Conservation (phyloP, 2,888 invertebrate species). For the Cantharis flavilabris region DNA sequence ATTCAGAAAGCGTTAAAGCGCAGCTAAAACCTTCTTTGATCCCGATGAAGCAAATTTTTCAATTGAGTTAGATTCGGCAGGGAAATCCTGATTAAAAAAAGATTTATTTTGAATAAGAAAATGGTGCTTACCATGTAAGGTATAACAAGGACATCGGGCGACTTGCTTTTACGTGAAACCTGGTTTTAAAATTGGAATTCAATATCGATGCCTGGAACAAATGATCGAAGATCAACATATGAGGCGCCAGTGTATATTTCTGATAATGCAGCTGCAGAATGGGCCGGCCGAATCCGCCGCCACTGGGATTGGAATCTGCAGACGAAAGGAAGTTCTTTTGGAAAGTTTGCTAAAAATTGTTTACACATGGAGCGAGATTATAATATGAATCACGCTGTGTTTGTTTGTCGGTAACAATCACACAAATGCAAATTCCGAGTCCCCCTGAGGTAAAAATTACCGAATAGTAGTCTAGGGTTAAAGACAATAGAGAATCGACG, state of each 20-base stretch:
- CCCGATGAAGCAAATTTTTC: not conserved
- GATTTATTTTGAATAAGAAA: too few relatives aligned
- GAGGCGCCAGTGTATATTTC: not conserved
- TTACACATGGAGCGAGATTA: not conserved
- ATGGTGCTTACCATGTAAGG: too few relatives aligned
- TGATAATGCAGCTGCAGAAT: too few relatives aligned
- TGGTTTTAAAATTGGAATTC: too few relatives aligned
- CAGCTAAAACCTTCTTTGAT: not conserved
- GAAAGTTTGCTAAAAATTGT: not conserved
- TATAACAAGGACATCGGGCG: not conserved
- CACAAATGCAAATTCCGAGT: not conserved
- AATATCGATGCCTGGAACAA: too few relatives aligned
- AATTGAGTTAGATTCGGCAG: not conserved
- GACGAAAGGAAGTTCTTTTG: not conserved
- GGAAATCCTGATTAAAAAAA: not conserved
- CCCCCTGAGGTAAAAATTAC: not conserved
- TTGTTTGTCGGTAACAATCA: not conserved
- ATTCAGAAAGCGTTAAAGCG: not conserved
- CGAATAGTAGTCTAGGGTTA: not conserved
- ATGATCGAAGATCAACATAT: too few relatives aligned
- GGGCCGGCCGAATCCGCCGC: too few relatives aligned
- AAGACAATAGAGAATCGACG: not conserved
- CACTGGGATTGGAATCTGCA: not conserved
- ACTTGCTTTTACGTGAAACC: too few relatives aligned
- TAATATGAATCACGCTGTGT: not conserved